Percentiles rank a stretch among this genome's conserved stretches.
These are phyloP conservation scores for Chelonus formosanus DNA, from an alignment of 2,888 invertebrate species.

Conservation along the genomic window DNA sequence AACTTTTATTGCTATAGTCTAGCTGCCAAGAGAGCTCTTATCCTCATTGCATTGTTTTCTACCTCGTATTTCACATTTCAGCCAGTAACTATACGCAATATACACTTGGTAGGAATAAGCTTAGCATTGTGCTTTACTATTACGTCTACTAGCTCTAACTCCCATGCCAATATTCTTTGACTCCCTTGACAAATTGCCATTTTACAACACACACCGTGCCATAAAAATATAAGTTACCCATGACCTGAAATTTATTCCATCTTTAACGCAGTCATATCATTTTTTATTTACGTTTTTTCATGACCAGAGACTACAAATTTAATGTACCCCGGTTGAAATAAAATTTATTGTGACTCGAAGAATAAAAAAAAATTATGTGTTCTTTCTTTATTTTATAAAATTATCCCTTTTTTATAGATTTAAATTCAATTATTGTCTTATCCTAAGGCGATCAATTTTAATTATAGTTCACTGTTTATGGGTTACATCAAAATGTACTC, in stretches of 20 bases:
- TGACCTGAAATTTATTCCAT: neutral
- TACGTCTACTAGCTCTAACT: neutral
- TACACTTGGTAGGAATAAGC: constrained; percentile 5
- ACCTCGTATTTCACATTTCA: constrained; percentile 1
- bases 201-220: constrained; percentile 23
- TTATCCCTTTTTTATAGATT: too few relatives aligned
- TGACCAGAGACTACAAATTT: neutral
- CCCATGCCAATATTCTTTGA: constrained; percentile 32
- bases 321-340: too few relatives aligned
- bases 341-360: too few relatives aligned
- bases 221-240: constrained; percentile 21
- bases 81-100: constrained; percentile 6
- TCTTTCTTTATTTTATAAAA: too few relatives aligned
- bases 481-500: too few relatives aligned
- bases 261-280: constrained; percentile 5
- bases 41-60: constrained; percentile 22
- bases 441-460: too few relatives aligned
- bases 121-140: constrained; percentile 30
- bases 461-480: too few relatives aligned
- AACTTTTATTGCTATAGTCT: constrained; percentile 12
- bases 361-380: too few relatives aligned
- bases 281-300: neutral
- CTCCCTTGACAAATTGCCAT: constrained; percentile 37
- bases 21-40: constrained; percentile 13
- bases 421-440: too few relatives aligned